Conservation (phyloP, 1,140 invertebrate species). For the Lethrus apterus region DNA sequence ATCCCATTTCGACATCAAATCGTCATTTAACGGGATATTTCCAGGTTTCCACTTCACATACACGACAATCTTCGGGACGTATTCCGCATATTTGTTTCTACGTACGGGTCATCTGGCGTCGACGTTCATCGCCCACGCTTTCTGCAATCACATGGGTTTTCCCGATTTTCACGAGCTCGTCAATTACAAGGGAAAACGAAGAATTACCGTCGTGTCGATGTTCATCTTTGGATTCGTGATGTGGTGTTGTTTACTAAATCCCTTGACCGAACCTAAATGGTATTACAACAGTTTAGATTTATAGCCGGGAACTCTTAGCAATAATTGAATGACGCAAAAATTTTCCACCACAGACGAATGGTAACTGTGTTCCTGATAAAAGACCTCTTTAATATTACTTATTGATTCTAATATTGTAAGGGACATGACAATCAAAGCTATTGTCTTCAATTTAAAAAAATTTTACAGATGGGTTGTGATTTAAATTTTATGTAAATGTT, state of each 20-base stretch:
- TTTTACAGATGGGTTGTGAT: no score
- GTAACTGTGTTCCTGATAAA: no score
- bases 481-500: no score
- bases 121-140: slow-evolving; percentile 83
- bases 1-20: neutral
- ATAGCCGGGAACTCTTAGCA: no score
- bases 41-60: slow-evolving; percentile 83
- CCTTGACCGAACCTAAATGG: slow-evolving; percentile 68
- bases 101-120: slow-evolving; percentile 81
- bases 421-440: no score
- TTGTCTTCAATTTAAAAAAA: no score
- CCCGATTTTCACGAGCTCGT: slow-evolving; percentile 77
- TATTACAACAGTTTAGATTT: slow-evolving; percentile 72
- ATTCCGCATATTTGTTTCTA: slow-evolving; percentile 83
- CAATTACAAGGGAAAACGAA: slow-evolving; percentile 57
- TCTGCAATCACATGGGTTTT: slow-evolving; percentile 95
- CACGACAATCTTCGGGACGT: slow-evolving; percentile 88
- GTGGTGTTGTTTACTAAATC: slow-evolving; percentile 71
- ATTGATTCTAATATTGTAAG: no score
- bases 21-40: slow-evolving; percentile 26
- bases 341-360: no score
- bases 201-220: slow-evolving; percentile 52
- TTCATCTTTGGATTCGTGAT: slow-evolving; percentile 69
- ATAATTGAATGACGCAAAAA: no score
- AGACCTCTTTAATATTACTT: no score